Percentiles rank a stretch among this genome's conserved stretches.
phyloP scores from a whole-genome alignment of 2,113 vertebrate genomes.

The Equus quagga region DNA sequence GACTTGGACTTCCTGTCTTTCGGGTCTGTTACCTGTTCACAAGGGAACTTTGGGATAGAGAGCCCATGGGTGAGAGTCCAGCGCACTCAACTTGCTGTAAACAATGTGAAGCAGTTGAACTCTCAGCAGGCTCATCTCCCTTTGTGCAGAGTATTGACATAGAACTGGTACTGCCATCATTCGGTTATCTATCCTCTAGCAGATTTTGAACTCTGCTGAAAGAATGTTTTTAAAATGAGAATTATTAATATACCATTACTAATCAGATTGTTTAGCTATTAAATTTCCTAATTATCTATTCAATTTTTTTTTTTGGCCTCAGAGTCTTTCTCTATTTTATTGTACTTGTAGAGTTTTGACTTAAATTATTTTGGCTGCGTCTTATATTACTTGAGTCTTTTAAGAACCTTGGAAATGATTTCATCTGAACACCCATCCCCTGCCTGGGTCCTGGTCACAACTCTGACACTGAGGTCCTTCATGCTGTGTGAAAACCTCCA shows the following conservation, averaged over 20 bases:
- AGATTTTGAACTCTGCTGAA: constrained; percentile 17
- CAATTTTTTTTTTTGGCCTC: background rate
- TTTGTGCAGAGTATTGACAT: accelerated
- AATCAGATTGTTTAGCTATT: background rate
- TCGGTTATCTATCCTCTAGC: background rate
- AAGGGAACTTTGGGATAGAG: background rate
- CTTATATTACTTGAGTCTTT: background rate
- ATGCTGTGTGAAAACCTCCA: background rate
- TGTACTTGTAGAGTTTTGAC: background rate
- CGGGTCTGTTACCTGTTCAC: background rate
- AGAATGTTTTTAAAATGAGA: background rate
- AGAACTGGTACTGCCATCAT: background rate
- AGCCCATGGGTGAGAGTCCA: background rate
- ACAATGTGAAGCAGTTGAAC: background rate
- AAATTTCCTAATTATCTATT: constrained; percentile 54
- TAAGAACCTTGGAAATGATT: background rate
- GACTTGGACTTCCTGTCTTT: background rate
- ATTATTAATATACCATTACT: constrained; percentile 3
- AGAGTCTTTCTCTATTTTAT: constrained; percentile 14
- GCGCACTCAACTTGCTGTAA: background rate
- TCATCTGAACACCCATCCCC: background rate
- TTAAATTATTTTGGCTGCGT: constrained; percentile 36
- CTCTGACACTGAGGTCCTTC: background rate
- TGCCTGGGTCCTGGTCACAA: background rate
- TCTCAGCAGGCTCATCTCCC: background rate